These are phyloP conservation scores for Mola mola DNA, from an alignment of 2,113 vertebrate genomes.

Conservation along the genomic window DNA sequence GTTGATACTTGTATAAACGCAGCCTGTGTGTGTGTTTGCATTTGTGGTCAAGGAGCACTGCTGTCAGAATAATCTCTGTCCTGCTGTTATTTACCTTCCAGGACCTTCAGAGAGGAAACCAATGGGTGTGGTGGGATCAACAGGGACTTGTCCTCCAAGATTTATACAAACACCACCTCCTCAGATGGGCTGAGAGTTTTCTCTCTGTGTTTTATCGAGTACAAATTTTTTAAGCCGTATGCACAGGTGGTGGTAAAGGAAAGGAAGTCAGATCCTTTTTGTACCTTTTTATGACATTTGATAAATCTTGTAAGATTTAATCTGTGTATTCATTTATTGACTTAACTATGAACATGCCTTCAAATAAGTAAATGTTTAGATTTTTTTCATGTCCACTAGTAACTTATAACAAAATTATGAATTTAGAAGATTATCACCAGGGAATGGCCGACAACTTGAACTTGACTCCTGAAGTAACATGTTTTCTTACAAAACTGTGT, in stretches of 20 bases:
- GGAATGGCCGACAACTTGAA: no score
- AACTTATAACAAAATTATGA: conserved; percentile 49
- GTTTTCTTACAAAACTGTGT: no score
- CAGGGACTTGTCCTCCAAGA: conserved; percentile 57
- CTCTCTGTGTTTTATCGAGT: conserved; percentile 34
- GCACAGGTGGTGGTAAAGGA: conserved; percentile 55
- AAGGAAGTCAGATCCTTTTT: conserved; percentile 25
- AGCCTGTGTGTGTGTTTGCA: conserved; percentile 31
- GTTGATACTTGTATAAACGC: conserved; percentile 1
- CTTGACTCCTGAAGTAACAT: no score
- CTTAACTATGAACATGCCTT: conserved; percentile 21
- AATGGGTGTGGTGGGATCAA: conserved; percentile 61
- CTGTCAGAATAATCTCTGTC: conserved; percentile 59
- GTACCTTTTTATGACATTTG: conserved; percentile 19
- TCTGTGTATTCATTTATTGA: conserved; percentile 32
- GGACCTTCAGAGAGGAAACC: conserved; percentile 67
- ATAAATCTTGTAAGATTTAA: conserved; percentile 11
- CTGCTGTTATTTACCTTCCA: conserved; percentile 71
- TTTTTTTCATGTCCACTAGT: conserved; percentile 21
- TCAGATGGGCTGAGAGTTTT: conserved; percentile 38
- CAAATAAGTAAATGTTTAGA: conserved; percentile 43
- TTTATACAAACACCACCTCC: conserved; percentile 57
- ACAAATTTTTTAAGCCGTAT: conserved; percentile 51
- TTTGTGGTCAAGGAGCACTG: conserved; percentile 33
- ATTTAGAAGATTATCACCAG: conserved; percentile 33